phyloP scores from a whole-genome alignment of 1,140 invertebrate genomes.

The Euwallacea fornicatus region DNA sequence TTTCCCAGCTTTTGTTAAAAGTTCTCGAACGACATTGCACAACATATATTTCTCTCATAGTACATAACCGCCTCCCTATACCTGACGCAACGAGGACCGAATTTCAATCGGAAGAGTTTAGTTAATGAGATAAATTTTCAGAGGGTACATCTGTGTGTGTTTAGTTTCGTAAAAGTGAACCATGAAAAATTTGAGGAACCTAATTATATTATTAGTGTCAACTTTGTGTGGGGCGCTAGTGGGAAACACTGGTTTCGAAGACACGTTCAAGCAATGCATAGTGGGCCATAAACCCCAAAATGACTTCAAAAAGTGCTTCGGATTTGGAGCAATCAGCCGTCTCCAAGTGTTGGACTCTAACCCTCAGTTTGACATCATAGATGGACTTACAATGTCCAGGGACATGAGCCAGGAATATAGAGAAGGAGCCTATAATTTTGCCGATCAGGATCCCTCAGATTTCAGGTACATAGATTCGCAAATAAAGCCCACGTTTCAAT shows the following conservation, averaged over 20 bases:
- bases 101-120: not conserved
- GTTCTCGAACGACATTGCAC: slow-evolving; percentile 7
- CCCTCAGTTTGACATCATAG: slow-evolving; percentile 65
- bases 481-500: not conserved
- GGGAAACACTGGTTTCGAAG: slow-evolving; percentile 30
- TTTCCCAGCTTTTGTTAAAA: slow-evolving; percentile 34
- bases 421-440: slow-evolving; percentile 59
- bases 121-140: not conserved
- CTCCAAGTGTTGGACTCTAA: slow-evolving; percentile 66
- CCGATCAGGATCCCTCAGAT: slow-evolving; percentile 72
- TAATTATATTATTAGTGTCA: no score
- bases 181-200: no score
- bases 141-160: no score
- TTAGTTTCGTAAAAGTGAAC: no score
- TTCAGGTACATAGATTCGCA: slow-evolving; percentile 58
- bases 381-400: slow-evolving; percentile 61
- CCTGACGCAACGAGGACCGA: not conserved
- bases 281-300: slow-evolving; percentile 52
- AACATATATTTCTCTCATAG: not conserved
- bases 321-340: slow-evolving; percentile 66
- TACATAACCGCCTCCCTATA: not conserved
- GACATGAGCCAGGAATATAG: slow-evolving; percentile 58
- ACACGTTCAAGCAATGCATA: slow-evolving; percentile 57
- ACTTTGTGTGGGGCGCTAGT: slow-evolving; percentile 18
- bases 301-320: slow-evolving; percentile 62